phyloP scores from a whole-genome alignment of 2,797 vertebrate species.

The Huso huso region DNA sequence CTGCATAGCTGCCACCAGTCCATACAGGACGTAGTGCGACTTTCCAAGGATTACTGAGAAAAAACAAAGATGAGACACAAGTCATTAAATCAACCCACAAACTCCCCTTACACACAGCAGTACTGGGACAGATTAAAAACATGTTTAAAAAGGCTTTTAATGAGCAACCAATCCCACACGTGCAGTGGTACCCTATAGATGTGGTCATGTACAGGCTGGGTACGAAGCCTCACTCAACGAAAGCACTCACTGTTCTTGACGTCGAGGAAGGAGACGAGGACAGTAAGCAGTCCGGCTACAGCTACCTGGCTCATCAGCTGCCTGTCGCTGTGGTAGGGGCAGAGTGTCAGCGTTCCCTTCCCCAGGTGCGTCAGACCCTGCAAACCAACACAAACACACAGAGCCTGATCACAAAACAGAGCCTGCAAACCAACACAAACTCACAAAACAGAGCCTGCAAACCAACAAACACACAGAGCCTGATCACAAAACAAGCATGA shows the following conservation, averaged over 20 bases:
- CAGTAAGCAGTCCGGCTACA: conserved; percentile 86
- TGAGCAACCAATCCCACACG: too few species aligned
- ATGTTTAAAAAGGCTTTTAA: too few species aligned
- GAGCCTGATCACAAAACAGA: not conserved
- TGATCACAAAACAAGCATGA: not conserved
- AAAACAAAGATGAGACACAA: not conserved
- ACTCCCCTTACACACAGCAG: too few species aligned
- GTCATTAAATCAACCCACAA: too few species aligned
- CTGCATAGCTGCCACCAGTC: conserved; percentile 94
- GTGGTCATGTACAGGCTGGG: too few species aligned
- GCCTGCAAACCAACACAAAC: not conserved
- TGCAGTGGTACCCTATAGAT: too few species aligned
- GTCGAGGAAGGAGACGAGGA: conserved; percentile 92
- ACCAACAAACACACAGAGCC: too few species aligned
- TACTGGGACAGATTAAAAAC: too few species aligned
- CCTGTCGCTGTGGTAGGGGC: conserved; percentile 93
- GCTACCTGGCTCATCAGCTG: conserved; percentile 98
- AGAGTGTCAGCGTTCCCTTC: conserved; percentile 93
- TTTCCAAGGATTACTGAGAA: conserved; percentile 92
- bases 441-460: not conserved
- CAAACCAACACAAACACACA: not conserved
- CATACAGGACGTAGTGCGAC: conserved; percentile 91
- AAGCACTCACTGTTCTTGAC: conserved; percentile 90
- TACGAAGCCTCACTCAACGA: too few species aligned
- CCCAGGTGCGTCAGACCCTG: conserved; percentile 96